Conservation (phyloP, 2,888 invertebrate species). For the Craniophora ligustri region DNA sequence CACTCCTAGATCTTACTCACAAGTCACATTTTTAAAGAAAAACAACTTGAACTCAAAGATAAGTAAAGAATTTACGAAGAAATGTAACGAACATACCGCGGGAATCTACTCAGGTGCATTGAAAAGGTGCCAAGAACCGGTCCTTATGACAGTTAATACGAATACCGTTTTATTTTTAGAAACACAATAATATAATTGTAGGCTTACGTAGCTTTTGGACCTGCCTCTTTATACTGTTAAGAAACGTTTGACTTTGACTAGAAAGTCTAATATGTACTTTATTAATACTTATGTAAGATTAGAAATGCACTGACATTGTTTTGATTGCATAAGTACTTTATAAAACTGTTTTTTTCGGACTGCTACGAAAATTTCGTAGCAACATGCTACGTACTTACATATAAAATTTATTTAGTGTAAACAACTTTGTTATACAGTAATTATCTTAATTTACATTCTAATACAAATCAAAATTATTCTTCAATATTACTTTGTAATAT, state of each 20-base stretch:
- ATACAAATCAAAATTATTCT: neutral
- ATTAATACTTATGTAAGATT: neutral
- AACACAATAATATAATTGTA: constrained; percentile 59
- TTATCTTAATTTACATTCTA: neutral
- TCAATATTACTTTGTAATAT: constrained; percentile 16
- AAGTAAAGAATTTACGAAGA: constrained; percentile 58
- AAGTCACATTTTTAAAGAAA: constrained; percentile 45
- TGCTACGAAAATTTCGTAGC: constrained; percentile 15
- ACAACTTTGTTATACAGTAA: too few species aligned
- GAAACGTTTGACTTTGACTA: constrained; percentile 1
- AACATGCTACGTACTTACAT: constrained; percentile 22
- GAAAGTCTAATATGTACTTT: neutral
- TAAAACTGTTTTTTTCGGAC: neutral
- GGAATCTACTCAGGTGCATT: constrained; percentile 57
- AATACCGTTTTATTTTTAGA: constrained; percentile 66
- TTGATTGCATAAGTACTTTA: neutral
- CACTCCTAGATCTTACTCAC: constrained; percentile 15
- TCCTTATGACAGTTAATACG: constrained; percentile 67
- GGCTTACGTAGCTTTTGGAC: constrained; percentile 41
- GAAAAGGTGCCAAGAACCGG: constrained; percentile 67
- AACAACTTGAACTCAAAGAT: constrained; percentile 46
- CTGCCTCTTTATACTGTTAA: constrained; percentile 1
- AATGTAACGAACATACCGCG: constrained; percentile 58
- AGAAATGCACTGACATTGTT: neutral
- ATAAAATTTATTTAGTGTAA: too few species aligned